Conservation (phyloP, 2,797 vertebrate species). For the Mormyrops attenuatus region DNA sequence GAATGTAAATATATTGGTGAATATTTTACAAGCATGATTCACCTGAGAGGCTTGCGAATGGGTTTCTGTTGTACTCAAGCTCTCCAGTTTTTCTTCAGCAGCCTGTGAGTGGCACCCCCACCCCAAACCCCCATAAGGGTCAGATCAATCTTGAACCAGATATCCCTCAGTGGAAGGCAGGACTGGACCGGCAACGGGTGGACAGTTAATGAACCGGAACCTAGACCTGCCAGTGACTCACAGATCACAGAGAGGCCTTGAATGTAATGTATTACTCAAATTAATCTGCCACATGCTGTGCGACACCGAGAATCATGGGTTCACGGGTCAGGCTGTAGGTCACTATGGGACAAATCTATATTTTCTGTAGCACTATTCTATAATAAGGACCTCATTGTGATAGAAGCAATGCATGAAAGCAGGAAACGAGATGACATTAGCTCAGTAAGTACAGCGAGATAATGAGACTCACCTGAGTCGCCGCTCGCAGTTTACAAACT, state of each 20-base stretch:
- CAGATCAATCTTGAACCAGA: neutral
- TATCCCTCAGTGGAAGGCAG: neutral
- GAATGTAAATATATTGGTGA: neutral
- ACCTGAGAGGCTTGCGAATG: neutral
- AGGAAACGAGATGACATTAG: neutral
- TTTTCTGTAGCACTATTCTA: neutral
- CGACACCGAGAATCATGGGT: neutral
- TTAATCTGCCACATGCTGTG: neutral
- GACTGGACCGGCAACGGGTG: neutral
- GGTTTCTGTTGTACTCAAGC: neutral
- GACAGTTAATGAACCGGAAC: neutral
- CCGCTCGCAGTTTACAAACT: neutral
- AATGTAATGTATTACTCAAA: neutral
- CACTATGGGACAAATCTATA: neutral
- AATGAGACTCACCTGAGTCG: neutral
- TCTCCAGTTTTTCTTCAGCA: neutral
- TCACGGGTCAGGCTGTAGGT: neutral
- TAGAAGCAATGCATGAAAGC: neutral
- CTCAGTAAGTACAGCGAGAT: neutral
- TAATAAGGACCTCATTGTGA: neutral
- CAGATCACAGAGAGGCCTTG: neutral
- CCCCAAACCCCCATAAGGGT: neutral
- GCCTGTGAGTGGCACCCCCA: neutral
- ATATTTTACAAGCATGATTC: neutral
- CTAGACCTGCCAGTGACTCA: neutral